A percentile compares a stretch with the other conserved stretches of the same genome.
Conservation (phyloP, 2,113 vertebrate genomes). For the Hippoglossus stenolepis region DNA sequence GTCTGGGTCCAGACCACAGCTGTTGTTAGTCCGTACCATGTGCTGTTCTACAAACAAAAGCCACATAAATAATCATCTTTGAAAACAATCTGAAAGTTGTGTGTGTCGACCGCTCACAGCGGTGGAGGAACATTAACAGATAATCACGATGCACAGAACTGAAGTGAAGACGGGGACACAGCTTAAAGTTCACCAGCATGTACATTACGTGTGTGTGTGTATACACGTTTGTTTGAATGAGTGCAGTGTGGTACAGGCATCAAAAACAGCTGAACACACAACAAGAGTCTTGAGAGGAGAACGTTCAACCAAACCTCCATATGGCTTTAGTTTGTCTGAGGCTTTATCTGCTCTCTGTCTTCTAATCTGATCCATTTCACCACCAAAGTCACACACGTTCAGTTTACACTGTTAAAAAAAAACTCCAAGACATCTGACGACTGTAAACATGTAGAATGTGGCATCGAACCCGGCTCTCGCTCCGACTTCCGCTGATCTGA, state of each 20-base stretch:
- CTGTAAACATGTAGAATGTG: constrained; percentile 50
- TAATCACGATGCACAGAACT: constrained; percentile 12
- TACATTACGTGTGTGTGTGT: neutral
- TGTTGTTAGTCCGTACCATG: neutral
- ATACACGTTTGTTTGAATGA: constrained; percentile 27
- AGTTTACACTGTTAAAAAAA: constrained; percentile 32
- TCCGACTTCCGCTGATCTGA: constrained; percentile 35
- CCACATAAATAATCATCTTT: constrained; percentile 13
- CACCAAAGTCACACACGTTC: constrained; percentile 48
- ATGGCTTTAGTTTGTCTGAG: constrained; percentile 53
- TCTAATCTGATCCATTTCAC: constrained; percentile 55
- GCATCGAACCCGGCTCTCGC: neutral
- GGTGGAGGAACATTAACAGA: neutral
- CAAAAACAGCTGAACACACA: constrained; percentile 43
- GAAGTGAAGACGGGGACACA: neutral
- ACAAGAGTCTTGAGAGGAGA: constrained; percentile 27
- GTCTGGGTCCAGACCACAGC: too few species aligned
- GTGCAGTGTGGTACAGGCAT: constrained; percentile 41
- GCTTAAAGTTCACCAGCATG: constrained; percentile 4
- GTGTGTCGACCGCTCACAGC: neutral
- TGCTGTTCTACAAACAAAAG: constrained; percentile 16
- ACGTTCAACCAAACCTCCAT: constrained; percentile 47
- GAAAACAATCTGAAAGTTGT: neutral
- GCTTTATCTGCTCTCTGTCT: neutral
- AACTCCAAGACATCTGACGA: constrained; percentile 22